Evolutionary conservation across 23 tunicate species (phyloP).

Genomic region (Oikopleura dioica): DNA sequence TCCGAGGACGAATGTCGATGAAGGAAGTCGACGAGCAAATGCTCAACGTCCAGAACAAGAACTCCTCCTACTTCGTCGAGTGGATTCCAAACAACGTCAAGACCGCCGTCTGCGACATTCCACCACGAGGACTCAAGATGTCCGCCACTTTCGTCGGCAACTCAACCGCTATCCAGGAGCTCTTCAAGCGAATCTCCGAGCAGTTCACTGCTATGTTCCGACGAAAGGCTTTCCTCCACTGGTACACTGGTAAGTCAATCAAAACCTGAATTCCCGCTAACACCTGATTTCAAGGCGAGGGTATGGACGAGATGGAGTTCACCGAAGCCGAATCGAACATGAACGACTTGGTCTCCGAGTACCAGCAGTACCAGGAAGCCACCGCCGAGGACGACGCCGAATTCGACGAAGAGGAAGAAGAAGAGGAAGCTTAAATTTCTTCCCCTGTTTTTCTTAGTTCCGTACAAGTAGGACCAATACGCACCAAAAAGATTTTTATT

Average conservation of each 20-base stretch:
- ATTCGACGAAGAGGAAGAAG: too few relatives aligned
- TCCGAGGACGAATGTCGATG: conserved; percentile 92
- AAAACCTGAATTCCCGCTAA: too few relatives aligned
- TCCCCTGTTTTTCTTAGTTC: too few relatives aligned
- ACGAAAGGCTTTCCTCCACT: conserved; percentile 92
- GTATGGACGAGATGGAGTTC: too few relatives aligned
- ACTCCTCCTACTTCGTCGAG: conserved; percentile 82
- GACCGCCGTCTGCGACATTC: conserved; percentile 75
- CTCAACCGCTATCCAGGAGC: conserved; percentile 74
- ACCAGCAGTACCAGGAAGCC: too few relatives aligned
- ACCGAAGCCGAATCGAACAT: too few relatives aligned
- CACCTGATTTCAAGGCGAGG: too few relatives aligned
- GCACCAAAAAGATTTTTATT: too few relatives aligned
- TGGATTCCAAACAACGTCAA: conserved; percentile 81
- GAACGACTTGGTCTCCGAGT: too few relatives aligned
- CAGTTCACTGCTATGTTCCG: conserved; percentile 88
- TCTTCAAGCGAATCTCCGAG: conserved; percentile 81
- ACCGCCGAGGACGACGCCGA: too few relatives aligned
- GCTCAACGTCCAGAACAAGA: conserved; percentile 93
- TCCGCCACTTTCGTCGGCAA: conserved; percentile 54
- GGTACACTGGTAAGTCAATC: conserved; percentile 99
- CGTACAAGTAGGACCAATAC: too few relatives aligned
- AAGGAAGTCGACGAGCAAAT: conserved; percentile 96
- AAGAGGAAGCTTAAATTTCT: too few relatives aligned
- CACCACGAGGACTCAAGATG: conserved; percentile 71